A percentile compares a stretch with the other conserved stretches of the same genome.
phyloP scores from a whole-genome alignment of 2,113 vertebrate species.

The Poeciliopsis turrubarensis region DNA sequence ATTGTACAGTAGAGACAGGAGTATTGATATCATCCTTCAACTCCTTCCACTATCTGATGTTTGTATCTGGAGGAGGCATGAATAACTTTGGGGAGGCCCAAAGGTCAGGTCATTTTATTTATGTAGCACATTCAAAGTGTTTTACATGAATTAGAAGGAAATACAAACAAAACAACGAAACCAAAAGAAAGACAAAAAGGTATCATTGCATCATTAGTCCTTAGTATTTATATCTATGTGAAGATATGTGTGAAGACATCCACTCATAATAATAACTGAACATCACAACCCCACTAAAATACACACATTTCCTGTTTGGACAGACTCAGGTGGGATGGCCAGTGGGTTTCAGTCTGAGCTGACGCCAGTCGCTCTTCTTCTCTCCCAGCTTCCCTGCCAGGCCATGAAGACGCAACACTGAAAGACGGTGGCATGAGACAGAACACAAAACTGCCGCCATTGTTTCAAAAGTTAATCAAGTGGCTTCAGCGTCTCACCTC shows the following conservation, averaged over 20 bases:
- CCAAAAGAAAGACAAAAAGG: too few species aligned
- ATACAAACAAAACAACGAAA: too few species aligned
- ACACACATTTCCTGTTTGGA: neutral
- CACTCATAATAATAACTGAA: neutral
- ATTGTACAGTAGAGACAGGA: too few species aligned
- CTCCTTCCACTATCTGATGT: too few species aligned
- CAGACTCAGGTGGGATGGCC: neutral
- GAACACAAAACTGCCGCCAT: slow-evolving; percentile 20
- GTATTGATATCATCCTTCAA: too few species aligned
- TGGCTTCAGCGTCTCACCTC: slow-evolving; percentile 25
- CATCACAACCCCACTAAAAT: neutral
- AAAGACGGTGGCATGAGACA: neutral
- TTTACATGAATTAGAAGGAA: too few species aligned
- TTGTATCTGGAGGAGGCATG: too few species aligned
- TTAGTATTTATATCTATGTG: neutral
- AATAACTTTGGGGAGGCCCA: too few species aligned
- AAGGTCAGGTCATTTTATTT: too few species aligned
- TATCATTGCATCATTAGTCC: too few species aligned
- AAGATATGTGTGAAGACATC: neutral
- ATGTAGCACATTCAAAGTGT: too few species aligned
- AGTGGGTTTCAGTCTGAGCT: neutral
- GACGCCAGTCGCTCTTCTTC: slow-evolving; percentile 6
- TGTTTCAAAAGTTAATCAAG: slow-evolving; percentile 39
- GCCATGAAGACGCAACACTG: slow-evolving; percentile 5
- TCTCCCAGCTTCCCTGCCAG: neutral